Percentiles rank a stretch among this genome's conserved stretches.
Evolutionary conservation across 2,113 vertebrate species (phyloP).

Genomic region (Scalopus aquaticus): DNA sequence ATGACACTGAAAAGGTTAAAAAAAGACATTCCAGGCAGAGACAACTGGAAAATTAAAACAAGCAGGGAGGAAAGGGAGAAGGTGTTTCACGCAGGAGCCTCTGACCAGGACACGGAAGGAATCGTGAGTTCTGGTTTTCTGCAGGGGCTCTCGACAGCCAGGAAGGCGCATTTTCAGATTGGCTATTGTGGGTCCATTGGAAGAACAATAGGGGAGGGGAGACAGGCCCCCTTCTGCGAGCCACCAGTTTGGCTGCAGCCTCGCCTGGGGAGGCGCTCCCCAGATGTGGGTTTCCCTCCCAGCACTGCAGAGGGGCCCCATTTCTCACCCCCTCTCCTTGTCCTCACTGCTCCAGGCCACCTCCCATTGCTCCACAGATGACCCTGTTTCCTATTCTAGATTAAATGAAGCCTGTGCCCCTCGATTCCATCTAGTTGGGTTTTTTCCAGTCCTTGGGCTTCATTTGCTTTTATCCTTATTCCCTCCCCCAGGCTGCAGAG

Average conservation of each 20-base stretch:
- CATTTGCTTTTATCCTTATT: neutral
- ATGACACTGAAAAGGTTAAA: neutral
- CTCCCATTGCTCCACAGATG: too few relatives aligned
- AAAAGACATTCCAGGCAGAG: neutral
- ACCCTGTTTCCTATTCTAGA: neutral
- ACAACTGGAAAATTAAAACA: neutral
- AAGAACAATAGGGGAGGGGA: neutral
- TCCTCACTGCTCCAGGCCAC: neutral
- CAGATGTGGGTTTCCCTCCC: neutral
- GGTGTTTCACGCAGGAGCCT: neutral
- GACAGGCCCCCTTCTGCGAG: neutral
- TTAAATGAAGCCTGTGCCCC: neutral
- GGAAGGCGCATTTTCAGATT: neutral
- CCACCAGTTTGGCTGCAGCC: neutral
- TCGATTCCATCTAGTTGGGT: neutral
- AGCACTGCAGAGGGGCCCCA: neutral
- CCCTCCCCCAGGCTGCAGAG: neutral
- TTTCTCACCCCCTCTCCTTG: neutral
- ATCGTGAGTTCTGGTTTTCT: fast-evolving
- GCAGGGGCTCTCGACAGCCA: neutral
- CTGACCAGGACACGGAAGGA: neutral
- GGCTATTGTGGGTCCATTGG: neutral
- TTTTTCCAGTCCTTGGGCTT: neutral
- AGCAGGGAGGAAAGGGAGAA: neutral
- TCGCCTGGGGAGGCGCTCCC: neutral